A percentile compares a stretch with the other conserved stretches of the same genome.
These are phyloP conservation scores for Nannoperca australis DNA, from an alignment of 2,797 vertebrate genomes.

Conservation along the genomic window DNA sequence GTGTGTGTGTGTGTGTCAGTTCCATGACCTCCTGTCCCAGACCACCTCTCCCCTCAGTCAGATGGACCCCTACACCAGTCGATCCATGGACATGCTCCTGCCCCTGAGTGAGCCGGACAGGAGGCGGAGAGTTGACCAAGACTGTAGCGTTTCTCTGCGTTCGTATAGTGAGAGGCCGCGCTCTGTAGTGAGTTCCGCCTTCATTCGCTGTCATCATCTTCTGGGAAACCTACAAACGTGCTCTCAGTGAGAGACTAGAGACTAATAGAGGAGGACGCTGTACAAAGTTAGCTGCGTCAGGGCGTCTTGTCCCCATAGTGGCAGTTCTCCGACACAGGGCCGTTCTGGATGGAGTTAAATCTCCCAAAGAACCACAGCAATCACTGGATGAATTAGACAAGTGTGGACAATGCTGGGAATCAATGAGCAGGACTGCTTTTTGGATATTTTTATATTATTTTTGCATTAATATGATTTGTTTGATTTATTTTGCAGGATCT, in stretches of 20 bases:
- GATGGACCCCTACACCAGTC: conserved; percentile 90
- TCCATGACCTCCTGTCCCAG: conserved; percentile 94
- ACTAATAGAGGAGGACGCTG: conserved; percentile 14
- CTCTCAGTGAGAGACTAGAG: conserved; percentile 12
- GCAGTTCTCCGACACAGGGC: conserved; percentile 5
- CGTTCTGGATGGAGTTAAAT: neutral
- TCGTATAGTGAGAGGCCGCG: conserved; percentile 89
- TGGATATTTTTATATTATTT: neutral
- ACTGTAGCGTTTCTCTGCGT: conserved; percentile 83
- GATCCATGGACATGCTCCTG: conserved; percentile 92
- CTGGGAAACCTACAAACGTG: neutral
- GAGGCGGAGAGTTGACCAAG: conserved; percentile 87
- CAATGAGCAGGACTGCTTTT: neutral
- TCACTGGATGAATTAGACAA: neutral
- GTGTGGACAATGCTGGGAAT: neutral
- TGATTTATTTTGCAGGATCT: neutral
- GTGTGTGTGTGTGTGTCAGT: conserved; percentile 82
- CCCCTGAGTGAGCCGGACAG: conserved; percentile 86
- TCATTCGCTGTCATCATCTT: conserved; percentile 12
- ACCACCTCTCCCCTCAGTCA: conserved; percentile 91
- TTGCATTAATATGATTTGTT: neutral
- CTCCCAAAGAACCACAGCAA: neutral
- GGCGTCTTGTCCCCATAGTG: conserved; percentile 8
- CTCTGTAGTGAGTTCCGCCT: conserved; percentile 86
- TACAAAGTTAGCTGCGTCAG: conserved; percentile 10